Evolutionary conservation across 2,888 invertebrate genomes (phyloP).

Genomic region (Serrognathus titanus): DNA sequence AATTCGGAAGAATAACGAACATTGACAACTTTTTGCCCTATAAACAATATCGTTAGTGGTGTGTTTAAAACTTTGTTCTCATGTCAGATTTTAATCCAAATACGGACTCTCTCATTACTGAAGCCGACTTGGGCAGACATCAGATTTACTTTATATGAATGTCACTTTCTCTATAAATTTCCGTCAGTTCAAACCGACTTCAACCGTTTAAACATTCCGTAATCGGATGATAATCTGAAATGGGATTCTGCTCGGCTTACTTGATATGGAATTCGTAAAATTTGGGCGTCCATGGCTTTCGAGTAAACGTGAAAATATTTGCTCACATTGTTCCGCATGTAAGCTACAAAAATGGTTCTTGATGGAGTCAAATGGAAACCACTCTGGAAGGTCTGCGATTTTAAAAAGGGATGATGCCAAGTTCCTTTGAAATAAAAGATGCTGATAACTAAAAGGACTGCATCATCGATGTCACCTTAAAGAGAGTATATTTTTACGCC

Average conservation of each 20-base stretch:
- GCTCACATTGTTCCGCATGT: slow-evolving; percentile 65
- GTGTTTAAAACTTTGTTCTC: neutral
- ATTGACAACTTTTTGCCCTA: slow-evolving; percentile 72
- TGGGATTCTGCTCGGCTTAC: slow-evolving; percentile 45
- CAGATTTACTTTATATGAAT: too few species aligned
- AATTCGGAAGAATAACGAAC: slow-evolving; percentile 69
- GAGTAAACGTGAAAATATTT: slow-evolving; percentile 65
- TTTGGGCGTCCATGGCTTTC: slow-evolving; percentile 62
- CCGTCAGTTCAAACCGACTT: too few species aligned
- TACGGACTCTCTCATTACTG: too few species aligned
- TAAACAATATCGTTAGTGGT: slow-evolving; percentile 22
- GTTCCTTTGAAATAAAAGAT: slow-evolving; percentile 78
- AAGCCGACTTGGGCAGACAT: too few species aligned
- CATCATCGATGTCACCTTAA: slow-evolving; percentile 57
- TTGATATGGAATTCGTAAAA: slow-evolving; percentile 70
- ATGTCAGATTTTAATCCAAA: neutral
- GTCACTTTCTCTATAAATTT: too few species aligned
- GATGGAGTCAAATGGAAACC: slow-evolving; percentile 59
- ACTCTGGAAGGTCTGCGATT: slow-evolving; percentile 56
- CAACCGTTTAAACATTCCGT: too few species aligned
- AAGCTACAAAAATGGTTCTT: slow-evolving; percentile 51
- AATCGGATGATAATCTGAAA: too few species aligned
- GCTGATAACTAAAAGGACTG: slow-evolving; percentile 68
- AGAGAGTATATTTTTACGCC: slow-evolving; percentile 14
- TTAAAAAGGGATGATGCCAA: slow-evolving; percentile 70